Conservation (phyloP, 2,113 vertebrate species). For the Sarotherodon lohbergeri region DNA sequence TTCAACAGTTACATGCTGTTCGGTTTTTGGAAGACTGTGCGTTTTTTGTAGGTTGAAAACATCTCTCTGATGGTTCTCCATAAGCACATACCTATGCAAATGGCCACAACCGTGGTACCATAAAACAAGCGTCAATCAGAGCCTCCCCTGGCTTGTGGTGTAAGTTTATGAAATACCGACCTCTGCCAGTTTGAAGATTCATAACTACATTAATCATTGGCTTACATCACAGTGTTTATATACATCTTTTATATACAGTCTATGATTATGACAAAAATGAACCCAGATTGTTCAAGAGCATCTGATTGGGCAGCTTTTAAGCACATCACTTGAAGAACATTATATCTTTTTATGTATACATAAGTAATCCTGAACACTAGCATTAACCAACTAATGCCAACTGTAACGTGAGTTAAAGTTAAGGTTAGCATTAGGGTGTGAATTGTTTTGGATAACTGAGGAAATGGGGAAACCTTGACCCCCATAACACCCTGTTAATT, state of each 20-base stretch:
- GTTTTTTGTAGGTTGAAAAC: not conserved
- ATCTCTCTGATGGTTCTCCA: not conserved
- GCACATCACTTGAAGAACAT: not conserved
- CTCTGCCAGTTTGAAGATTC: not conserved
- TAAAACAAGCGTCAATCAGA: not conserved
- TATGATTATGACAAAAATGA: not conserved
- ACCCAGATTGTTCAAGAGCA: not conserved
- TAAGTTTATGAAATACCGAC: not conserved
- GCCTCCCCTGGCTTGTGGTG: not conserved
- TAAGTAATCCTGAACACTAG: not conserved
- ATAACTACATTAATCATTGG: not conserved
- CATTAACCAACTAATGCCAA: not conserved
- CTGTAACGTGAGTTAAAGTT: not conserved
- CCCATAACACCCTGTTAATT: not conserved
- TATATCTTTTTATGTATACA: not conserved
- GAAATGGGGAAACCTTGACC: not conserved
- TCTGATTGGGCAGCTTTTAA: not conserved
- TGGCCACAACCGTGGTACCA: accelerated
- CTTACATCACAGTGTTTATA: not conserved
- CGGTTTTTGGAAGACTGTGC: not conserved
- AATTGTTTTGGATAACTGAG: not conserved
- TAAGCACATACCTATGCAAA: not conserved
- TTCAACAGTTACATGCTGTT: not conserved
- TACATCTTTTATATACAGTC: not conserved
- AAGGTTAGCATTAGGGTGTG: not conserved